A percentile compares a stretch with the other conserved stretches of the same genome.
Evolutionary conservation across 2,113 vertebrate species (phyloP).

Genomic region (Emydocephalus ijimae): DNA sequence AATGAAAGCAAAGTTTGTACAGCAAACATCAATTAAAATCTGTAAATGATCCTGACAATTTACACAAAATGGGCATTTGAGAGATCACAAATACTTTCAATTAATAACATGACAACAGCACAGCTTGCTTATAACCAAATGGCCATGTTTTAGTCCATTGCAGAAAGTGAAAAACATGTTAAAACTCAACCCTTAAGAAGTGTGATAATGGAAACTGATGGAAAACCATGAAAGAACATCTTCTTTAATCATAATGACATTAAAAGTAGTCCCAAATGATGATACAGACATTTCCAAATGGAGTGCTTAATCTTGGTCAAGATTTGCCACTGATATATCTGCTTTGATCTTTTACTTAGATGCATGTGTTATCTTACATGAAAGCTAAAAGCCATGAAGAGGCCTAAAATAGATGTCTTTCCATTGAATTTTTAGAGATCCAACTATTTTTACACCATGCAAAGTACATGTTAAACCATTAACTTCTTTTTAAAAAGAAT

Average conservation of each 20-base stretch:
- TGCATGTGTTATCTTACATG: neutral
- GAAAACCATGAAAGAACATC: neutral
- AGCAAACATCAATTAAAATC: neutral
- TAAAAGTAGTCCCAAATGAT: neutral
- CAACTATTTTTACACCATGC: neutral
- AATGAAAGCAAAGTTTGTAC: neutral
- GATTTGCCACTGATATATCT: neutral
- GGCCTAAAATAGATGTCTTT: neutral
- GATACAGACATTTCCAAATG: neutral
- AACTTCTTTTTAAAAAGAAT: neutral
- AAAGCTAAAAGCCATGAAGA: neutral
- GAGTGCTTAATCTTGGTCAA: neutral
- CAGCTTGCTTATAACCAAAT: neutral
- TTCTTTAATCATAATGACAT: neutral
- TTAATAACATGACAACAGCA: neutral
- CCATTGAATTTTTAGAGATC: neutral
- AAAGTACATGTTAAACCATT: neutral
- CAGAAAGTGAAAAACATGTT: neutral
- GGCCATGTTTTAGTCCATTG: neutral
- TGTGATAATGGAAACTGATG: neutral
- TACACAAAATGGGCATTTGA: neutral
- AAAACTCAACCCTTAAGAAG: neutral
- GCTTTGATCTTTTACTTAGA: conserved; percentile 8
- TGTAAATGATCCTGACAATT: neutral
- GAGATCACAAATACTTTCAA: neutral